Evolutionary conservation across 2,113 vertebrate species (phyloP).

Genomic region (Cygnus buccinator): DNA sequence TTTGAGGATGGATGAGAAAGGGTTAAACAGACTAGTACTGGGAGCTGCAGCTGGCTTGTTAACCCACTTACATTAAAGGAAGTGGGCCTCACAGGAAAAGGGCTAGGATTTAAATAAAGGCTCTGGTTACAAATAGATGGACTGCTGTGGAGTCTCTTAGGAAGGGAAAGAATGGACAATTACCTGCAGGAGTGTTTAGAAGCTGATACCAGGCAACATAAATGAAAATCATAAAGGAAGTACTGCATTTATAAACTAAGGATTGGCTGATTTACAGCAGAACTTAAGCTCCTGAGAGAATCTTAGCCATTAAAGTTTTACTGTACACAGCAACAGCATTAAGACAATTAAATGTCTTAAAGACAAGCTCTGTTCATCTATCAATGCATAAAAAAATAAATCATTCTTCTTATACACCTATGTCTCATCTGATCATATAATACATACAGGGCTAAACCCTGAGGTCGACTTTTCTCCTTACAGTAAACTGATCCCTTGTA

Average conservation of each 20-base stretch:
- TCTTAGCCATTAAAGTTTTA: not conserved
- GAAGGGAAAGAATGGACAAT: not conserved
- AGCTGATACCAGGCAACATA: not conserved
- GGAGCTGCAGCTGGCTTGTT: not conserved
- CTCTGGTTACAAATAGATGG: constrained; percentile 17
- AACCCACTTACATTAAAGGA: constrained; percentile 17
- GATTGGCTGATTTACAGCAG: not conserved
- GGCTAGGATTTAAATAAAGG: constrained; percentile 16
- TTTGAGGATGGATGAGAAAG: not conserved
- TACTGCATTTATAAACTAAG: not conserved
- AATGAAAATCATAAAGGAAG: not conserved
- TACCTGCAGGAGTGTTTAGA: not conserved
- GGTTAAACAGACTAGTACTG: not conserved
- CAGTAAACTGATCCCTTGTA: not conserved
- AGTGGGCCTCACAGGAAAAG: constrained; percentile 29
- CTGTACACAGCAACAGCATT: not conserved
- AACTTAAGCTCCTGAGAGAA: not conserved
- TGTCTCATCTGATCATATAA: not conserved
- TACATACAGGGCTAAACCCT: not conserved
- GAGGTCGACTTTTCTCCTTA: not conserved
- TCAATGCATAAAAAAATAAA: not conserved
- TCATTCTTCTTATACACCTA: not conserved
- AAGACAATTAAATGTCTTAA: not conserved
- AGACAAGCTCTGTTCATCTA: not conserved
- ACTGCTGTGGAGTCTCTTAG: not conserved